Evolutionary conservation across 2,113 vertebrate species (phyloP).

Genomic region (Chlorocebus sabaeus): DNA sequence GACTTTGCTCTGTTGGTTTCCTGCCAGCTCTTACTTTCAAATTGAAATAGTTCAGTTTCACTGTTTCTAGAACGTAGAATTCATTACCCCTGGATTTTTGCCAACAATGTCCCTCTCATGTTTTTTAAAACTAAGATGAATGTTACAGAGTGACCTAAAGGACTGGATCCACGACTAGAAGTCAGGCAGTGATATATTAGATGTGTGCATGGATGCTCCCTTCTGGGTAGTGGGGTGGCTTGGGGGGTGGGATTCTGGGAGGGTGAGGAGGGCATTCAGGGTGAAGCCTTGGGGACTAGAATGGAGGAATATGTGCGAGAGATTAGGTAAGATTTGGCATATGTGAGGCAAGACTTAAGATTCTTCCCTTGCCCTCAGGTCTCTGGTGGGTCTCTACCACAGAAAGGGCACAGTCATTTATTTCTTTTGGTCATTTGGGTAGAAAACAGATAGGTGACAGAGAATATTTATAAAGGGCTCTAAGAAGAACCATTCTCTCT

Average conservation of each 20-base stretch:
- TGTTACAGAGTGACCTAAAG: slow-evolving; percentile 23
- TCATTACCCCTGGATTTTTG: slow-evolving; percentile 49
- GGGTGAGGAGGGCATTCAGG: neutral
- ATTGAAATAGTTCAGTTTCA: slow-evolving; percentile 59
- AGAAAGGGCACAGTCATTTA: neutral
- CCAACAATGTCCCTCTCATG: slow-evolving; percentile 37
- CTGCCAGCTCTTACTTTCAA: slow-evolving; percentile 66
- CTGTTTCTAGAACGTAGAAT: slow-evolving; percentile 65
- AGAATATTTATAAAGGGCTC: slow-evolving; percentile 10
- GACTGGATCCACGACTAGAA: neutral
- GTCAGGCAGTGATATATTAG: neutral
- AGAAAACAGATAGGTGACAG: slow-evolving; percentile 35
- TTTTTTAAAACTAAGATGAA: slow-evolving; percentile 62
- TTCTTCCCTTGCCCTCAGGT: neutral
- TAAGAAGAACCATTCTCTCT: neutral
- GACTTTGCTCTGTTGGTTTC: slow-evolving; percentile 67
- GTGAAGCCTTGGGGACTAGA: neutral
- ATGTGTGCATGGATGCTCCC: neutral
- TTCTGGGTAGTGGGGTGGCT: neutral
- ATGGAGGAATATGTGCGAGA: neutral
- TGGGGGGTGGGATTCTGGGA: neutral
- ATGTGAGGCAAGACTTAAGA: neutral
- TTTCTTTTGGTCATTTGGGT: neutral
- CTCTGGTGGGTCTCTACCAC: neutral
- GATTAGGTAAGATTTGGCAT: slow-evolving; percentile 5